Conservation (phyloP, 2,113 vertebrate genomes). For the Tetraodon nigroviridis region DNA sequence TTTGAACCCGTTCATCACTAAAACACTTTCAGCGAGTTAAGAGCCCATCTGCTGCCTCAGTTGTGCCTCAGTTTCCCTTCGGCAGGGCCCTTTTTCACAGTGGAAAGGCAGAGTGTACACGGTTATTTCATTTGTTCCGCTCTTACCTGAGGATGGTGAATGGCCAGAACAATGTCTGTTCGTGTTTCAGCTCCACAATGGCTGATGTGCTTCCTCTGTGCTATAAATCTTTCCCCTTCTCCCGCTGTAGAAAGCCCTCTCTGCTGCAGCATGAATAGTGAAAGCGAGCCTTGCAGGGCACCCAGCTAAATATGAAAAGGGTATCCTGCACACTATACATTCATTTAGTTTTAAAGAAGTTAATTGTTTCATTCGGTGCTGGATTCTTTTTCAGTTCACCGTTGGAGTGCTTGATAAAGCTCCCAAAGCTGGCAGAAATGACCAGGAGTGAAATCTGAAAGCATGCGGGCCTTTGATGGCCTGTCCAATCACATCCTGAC, state of each 20-base stretch:
- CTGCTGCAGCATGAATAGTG: background rate
- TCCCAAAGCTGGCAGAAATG: background rate
- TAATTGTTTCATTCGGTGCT: background rate
- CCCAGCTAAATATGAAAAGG: background rate
- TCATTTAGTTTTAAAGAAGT: too few species aligned
- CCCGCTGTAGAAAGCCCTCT: background rate
- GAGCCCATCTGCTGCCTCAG: background rate
- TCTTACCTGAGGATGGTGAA: background rate
- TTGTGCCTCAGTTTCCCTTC: background rate
- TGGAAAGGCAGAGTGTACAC: background rate
- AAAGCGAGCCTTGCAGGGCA: background rate
- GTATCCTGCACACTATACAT: too few species aligned
- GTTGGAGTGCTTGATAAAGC: background rate
- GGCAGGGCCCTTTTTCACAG: background rate
- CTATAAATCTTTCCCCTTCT: background rate
- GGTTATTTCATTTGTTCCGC: background rate
- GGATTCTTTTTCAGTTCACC: background rate
- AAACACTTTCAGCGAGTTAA: too few species aligned
- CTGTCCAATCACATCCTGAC: too few species aligned
- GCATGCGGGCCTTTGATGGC: too few species aligned
- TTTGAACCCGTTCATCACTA: background rate
- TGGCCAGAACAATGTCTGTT: background rate
- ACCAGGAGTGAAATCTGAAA: too few species aligned
- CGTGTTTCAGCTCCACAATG: background rate
- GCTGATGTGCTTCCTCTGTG: background rate